Evolutionary conservation across 2,888 invertebrate genomes (phyloP).

Genomic region (Pteria penguin): DNA sequence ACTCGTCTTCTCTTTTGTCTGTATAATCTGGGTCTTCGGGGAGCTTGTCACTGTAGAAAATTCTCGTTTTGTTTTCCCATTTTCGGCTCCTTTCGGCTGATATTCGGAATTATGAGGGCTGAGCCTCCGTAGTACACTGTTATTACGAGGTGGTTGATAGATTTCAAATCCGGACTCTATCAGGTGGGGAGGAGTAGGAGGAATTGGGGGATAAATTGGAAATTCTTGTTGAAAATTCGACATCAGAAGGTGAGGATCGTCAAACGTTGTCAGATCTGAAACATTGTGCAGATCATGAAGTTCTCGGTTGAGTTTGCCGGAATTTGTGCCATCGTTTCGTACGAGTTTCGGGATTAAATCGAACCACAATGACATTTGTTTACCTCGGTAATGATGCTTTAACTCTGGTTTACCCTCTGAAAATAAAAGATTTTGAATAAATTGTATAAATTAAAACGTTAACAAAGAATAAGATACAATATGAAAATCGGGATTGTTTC

Average conservation of each 20-base stretch:
- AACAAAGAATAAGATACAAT: too few relatives aligned
- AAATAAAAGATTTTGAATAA: conserved; percentile 11
- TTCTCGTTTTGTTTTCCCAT: neutral
- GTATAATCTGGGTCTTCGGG: conserved; percentile 13
- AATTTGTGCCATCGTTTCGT: conserved; percentile 88
- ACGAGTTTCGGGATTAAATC: conserved; percentile 94
- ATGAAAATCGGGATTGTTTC: too few relatives aligned
- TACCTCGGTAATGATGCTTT: conserved; percentile 96
- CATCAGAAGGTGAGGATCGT: conserved; percentile 87
- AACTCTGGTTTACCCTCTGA: conserved; percentile 93
- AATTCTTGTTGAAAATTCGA: conserved; percentile 72
- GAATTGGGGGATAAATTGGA: conserved; percentile 62
- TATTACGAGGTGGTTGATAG: too few relatives aligned
- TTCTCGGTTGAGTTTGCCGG: conserved; percentile 85
- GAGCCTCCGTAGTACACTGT: too few relatives aligned
- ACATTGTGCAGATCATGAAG: conserved; percentile 92
- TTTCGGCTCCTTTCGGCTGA: too few relatives aligned
- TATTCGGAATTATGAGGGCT: too few relatives aligned
- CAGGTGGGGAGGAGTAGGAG: conserved; percentile 15
- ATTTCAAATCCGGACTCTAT: too few relatives aligned
- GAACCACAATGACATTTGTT: conserved; percentile 96
- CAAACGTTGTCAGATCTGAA: conserved; percentile 92
- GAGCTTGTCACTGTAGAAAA: neutral
- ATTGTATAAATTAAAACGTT: too few relatives aligned
- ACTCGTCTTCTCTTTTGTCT: neutral